Conservation (phyloP, 2,797 vertebrate genomes). For the Halcyon leucocephala region DNA sequence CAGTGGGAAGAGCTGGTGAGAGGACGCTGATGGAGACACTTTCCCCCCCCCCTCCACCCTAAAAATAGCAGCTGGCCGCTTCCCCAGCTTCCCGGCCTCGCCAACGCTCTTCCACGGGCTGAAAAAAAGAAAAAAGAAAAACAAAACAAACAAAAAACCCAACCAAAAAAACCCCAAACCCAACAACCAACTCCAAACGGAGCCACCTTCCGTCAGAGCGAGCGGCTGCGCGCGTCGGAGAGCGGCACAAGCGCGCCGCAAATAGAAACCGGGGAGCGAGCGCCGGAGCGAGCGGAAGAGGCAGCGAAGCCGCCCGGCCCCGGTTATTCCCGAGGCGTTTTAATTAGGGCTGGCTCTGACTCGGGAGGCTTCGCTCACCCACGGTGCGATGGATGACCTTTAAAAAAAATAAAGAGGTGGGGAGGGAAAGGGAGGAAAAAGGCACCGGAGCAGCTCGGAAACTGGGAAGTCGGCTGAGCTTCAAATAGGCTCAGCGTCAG, state of each 20-base stretch:
- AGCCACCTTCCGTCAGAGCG: slow-evolving; percentile 46
- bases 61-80: slow-evolving; percentile 67
- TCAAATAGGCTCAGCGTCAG: slow-evolving; percentile 57
- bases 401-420: not conserved
- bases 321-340: slow-evolving; percentile 7
- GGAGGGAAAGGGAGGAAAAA: not conserved
- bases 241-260: not conserved
- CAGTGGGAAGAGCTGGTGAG: slow-evolving; percentile 47
- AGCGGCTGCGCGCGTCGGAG: not conserved
- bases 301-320: not conserved
- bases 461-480: slow-evolving; percentile 40
- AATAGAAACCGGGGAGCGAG: slow-evolving; percentile 32
- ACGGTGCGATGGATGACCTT: slow-evolving; percentile 25
- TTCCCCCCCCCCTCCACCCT: slow-evolving; percentile 12
- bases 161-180: not conserved
- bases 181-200: not conserved
- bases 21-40: slow-evolving; percentile 57
- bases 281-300: not conserved
- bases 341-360: slow-evolving; percentile 34
- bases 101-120: slow-evolving; percentile 62
- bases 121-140: not conserved
- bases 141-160: not conserved
- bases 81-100: slow-evolving; percentile 64
- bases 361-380: not conserved
- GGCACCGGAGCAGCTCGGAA: slow-evolving; percentile 9